Conservation (phyloP, 2,797 vertebrate genomes). For the Ambastaia sidthimunki region DNA sequence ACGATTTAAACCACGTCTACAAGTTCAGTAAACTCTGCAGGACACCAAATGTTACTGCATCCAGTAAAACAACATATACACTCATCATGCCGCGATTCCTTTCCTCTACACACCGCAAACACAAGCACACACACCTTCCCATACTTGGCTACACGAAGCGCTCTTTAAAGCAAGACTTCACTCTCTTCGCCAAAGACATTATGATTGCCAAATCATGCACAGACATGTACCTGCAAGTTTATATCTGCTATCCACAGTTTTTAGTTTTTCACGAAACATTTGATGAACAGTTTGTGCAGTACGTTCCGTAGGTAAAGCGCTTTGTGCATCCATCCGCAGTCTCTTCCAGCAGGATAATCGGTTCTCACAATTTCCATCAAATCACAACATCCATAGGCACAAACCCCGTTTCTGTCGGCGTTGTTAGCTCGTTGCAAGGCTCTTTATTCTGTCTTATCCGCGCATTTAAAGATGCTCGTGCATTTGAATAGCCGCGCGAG, state of each 20-base stretch:
- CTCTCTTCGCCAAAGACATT: constrained; percentile 25
- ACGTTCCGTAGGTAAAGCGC: not conserved
- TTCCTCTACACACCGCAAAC: not conserved
- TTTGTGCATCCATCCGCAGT: constrained; percentile 6
- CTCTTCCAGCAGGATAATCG: constrained; percentile 7
- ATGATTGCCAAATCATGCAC: constrained; percentile 1
- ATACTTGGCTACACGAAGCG: constrained; percentile 17
- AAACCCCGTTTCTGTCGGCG: constrained; percentile 71
- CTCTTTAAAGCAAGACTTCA: not conserved
- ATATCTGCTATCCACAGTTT: constrained; percentile 26
- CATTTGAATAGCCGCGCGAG: constrained; percentile 94
- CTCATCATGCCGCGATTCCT: constrained; percentile 42
- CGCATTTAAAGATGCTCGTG: constrained; percentile 86
- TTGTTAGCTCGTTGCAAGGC: constrained; percentile 66
- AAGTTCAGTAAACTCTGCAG: constrained; percentile 63
- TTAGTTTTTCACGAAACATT: not conserved
- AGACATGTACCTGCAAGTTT: constrained; percentile 25
- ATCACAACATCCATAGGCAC: constrained; percentile 76
- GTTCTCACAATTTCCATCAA: constrained; percentile 74
- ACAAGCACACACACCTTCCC: not conserved
- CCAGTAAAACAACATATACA: constrained; percentile 50
- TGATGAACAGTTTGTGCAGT: not conserved
- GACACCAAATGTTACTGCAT: constrained; percentile 58
- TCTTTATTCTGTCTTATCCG: constrained; percentile 78
- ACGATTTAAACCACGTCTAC: constrained; percentile 54